Percentiles rank a stretch among this genome's conserved stretches.
Conservation (phyloP, 2,888 invertebrate species). For the Nasonovia ribisnigri region DNA sequence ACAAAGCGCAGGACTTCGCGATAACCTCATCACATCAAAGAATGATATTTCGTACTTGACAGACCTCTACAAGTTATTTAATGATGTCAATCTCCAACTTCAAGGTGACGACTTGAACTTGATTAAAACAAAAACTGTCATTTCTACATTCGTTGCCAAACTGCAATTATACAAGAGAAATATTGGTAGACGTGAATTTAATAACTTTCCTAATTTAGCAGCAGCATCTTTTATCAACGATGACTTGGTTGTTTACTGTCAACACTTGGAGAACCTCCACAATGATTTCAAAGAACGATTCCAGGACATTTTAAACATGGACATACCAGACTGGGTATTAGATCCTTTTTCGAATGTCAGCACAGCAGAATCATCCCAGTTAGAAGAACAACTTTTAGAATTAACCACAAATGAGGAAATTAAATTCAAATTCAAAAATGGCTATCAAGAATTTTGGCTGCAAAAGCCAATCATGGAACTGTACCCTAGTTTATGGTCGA, state of each 20-base stretch:
- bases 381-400: constrained; percentile 68
- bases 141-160: constrained; percentile 68
- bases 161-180: constrained; percentile 67
- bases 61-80: constrained; percentile 68
- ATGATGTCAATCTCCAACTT: constrained; percentile 68
- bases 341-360: constrained; percentile 67
- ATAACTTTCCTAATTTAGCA: constrained; percentile 59
- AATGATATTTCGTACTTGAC: constrained; percentile 69
- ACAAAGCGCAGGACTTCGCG: constrained; percentile 67
- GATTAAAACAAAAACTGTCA: constrained; percentile 69
- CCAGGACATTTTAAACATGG: constrained; percentile 67
- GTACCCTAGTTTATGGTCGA: constrained; percentile 41
- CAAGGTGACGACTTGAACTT: constrained; percentile 68
- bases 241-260: constrained; percentile 66
- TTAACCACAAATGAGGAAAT: constrained; percentile 67
- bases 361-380: constrained; percentile 66
- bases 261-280: constrained; percentile 67
- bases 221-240: constrained; percentile 64
- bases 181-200: constrained; percentile 68
- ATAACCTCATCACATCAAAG: constrained; percentile 69
- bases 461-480: constrained; percentile 66
- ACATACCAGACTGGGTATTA: constrained; percentile 67
- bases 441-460: constrained; percentile 66
- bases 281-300: constrained; percentile 67
- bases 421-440: constrained; percentile 67